Base-by-base conservation (phyloP, 2,113 vertebrate genomes). In the Arothron firmamentum region DNA sequence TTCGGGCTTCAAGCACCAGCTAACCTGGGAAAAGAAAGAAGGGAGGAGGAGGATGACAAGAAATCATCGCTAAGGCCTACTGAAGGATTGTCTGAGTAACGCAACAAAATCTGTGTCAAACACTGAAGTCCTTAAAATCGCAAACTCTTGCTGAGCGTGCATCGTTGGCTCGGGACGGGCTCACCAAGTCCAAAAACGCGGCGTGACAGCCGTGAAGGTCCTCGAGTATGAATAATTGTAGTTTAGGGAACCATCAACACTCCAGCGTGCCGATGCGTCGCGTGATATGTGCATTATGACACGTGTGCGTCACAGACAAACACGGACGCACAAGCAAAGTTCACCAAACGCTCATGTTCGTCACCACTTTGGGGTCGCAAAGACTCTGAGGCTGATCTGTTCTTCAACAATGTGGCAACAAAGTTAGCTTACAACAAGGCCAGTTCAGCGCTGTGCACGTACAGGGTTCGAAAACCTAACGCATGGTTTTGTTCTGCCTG, bases 1-100 rank as follows among this genome's bases (percentile, higher is more conserved):
- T 18, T 81, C 86, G 0, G 92, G 90, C 54, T 89, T 88, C 76
- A 98, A 76, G 58, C 96, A 92, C 4, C 94, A 89, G 82, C 94
- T 93, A 65, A 95, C 90, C 96, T 98, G 88, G 11, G 21, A 23
- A 21, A 38, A n/a, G 10, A 51, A 48, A 51, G 18, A 51, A 10
- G 7, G 65, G 31, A 15, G 28, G 31, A 13, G 28, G 6, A 52
- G 15, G 2, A 10, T 61, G 19, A 60, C 41, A 23, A 51, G 25
- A 19, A 12, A 25, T 48, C 9, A 41, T 12, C 42, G 20, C 7
- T 14, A 23, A 18, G 56, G 45, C 6, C 12, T 42, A 14, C 21
- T 23, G n/a, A 12, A 31, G 12, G 50, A 14, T 52, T 52, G 21
- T 46, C 17, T 46, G 12, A 2, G 6, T n/a, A n/a, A 46, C 25